Percentiles rank a stretch among this genome's conserved stretches.
phyloP scores from a whole-genome alignment of 1,140 invertebrate genomes.

The Calephelis virginiensis region DNA sequence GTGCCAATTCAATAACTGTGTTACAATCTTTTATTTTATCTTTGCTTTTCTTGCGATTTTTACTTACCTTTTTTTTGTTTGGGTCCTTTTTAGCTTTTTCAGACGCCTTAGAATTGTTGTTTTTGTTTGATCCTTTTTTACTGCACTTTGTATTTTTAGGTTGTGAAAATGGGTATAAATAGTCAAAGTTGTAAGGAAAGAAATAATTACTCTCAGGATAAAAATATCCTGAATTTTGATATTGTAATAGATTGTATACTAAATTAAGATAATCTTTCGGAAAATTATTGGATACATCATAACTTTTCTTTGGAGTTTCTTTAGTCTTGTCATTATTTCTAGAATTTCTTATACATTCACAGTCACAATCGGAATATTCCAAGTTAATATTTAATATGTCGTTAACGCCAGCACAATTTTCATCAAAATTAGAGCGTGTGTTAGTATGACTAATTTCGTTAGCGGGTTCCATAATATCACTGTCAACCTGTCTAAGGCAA shows the following conservation, averaged over 20 bases:
- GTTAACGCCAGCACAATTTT: background rate
- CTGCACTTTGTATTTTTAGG: background rate
- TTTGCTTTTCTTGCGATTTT: conserved; percentile 10
- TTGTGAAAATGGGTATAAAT: background rate
- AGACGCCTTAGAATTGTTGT: background rate
- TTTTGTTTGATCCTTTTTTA: background rate
- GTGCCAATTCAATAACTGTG: conserved; percentile 22
- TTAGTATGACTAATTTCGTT: background rate
- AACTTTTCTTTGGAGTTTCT: conserved; percentile 3
- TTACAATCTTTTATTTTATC: conserved; percentile 16
- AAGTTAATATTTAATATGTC: conserved; percentile 14
- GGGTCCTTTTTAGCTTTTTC: conserved; percentile 2
- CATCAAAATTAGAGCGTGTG: background rate
- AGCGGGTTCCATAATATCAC: background rate
- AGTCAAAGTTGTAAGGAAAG: background rate
- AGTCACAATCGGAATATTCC: conserved; percentile 11
- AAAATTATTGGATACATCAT: background rate
- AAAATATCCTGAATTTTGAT: background rate
- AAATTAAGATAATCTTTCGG: conserved; percentile 1
- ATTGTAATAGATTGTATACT: background rate
- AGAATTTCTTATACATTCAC: conserved; percentile 2
- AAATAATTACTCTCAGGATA: background rate
- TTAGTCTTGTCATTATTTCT: conserved; percentile 14
- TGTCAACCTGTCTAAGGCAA: background rate
- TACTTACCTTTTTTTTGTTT: conserved; percentile 14